Evolutionary conservation across 2,888 invertebrate genomes (phyloP), one percentile per base, ranked within the genome.

Genomic region (Octonoba sinensis): DNA sequence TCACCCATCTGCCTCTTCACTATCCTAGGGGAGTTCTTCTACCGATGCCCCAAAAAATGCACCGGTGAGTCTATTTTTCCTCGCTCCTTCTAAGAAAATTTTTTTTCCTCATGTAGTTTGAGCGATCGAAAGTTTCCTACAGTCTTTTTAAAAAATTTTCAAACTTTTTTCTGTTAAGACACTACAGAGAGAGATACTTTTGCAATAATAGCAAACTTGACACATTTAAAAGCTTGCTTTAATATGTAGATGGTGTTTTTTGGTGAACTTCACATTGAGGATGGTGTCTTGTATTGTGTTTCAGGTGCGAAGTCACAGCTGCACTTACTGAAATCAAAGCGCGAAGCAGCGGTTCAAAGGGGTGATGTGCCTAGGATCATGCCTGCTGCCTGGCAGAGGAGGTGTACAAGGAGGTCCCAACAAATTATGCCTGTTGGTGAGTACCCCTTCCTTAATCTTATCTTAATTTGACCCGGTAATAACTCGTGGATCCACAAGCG

Each of bases 1-100:
- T 95, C 99, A 16, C 99, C 99, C 1, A 92, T 99, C 85, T 99
- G 99, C 89, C 92, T 99, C 85, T 92, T 99, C 87, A 98, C 97
- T 62, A 96, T 83, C 13, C 62, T 83, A 24, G 73, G 69, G 54
- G 75, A 76, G 46, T 71, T 83, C 24, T 81, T 75, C 67, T 79
- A 74, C 36, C 64, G 78, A 51, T 78, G 77, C 62, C 83, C 83
- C 15, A 83, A 83, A 59, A 83, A 83, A 66, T 57, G 69, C 27
- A 73, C 78, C 51, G 78, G 83, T 78, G 47, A 71, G 47, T 46
- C 15, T 15, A 57, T 44, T 59, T 57, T 70, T 20, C 8, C 11
- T 36, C 8, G 1, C 1, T 36, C 8, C 36, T 36, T 36, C 3
- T 8, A n/a, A n/a, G n/a, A n/a, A n/a, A n/a, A n/a, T n/a, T n/a